Evolutionary conservation across 2,888 invertebrate genomes (phyloP).

Genomic region (Physocephala rufipes): DNA sequence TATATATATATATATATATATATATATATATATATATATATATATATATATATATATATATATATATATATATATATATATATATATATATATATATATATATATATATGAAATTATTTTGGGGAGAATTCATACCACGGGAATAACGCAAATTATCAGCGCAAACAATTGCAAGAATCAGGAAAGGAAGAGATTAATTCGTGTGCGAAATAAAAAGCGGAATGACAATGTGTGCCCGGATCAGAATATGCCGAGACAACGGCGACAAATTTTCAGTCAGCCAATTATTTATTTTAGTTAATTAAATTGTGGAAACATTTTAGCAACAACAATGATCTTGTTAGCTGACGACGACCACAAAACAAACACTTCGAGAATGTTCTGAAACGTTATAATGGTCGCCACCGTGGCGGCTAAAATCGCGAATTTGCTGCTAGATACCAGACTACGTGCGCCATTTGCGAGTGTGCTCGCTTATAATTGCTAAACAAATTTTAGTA

Average conservation of each 20-base stretch:
- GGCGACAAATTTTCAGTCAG: slow-evolving; percentile 20
- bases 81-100: no score
- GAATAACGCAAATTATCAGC: not conserved
- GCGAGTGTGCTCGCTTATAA: slow-evolving; percentile 20
- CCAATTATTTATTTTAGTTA: slow-evolving; percentile 35
- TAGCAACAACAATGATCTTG: slow-evolving; percentile 6
- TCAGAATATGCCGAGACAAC: not conserved
- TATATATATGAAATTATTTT: not conserved
- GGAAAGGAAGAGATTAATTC: not conserved
- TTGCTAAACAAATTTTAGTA: slow-evolving; percentile 34
- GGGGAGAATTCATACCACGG: not conserved
- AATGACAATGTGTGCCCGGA: not conserved
- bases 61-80: no score
- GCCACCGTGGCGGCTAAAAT: slow-evolving; percentile 11
- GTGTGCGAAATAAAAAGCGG: not conserved
- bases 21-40: no score
- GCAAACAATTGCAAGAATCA: not conserved
- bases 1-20: no score
- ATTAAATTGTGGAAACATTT: slow-evolving; percentile 28
- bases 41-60: no score
- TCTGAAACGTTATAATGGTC: not conserved
- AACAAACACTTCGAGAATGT: not conserved
- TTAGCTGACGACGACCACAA: slow-evolving; percentile 1
- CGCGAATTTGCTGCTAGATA: not conserved
- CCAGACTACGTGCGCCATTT: not conserved